Evolutionary conservation across 35 echinoderm and acorn worm genomes (phyloP), one percentile per base, ranked within the genome.

Genomic region (Chiridota heheva): DNA sequence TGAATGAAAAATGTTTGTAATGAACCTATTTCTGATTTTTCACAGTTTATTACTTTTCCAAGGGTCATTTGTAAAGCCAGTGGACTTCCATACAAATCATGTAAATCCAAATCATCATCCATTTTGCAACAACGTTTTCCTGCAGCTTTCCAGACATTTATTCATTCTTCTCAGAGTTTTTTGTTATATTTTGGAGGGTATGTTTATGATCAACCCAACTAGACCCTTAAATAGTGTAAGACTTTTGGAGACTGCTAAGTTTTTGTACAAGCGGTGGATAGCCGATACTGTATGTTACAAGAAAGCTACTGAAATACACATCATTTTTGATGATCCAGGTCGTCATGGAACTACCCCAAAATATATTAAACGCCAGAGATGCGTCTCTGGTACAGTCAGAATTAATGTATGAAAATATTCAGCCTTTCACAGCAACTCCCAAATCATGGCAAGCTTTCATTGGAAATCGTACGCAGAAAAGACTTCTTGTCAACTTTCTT

Each of bases 41-140:
- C 73, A 22, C 82, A 85, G 59, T 60, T 85, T 73, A 58, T 75
- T 8, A 36, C 68, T 10, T 28, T 75, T 63, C 82, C 82, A 18
- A 29, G 82, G 34, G 82, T 70, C 27, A 62, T 85, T 26, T 85
- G 82, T 63, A 38, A 59, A 10, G 57, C 68, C 20, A 70, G 75
- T 45, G 82, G 82, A 42, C 27, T 85, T 16, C 82, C 82, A 28
- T 72, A 75, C 29, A 85, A 74, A 60, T 53, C 49, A 30, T 67
- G 44, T 18, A 82, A 67, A 8, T 60, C 78, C 32, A 29, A 3
- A 33, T 42, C 15, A 36, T 42, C 36, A 2, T 28, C 63, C 34
- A 34, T 73, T 49, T 28, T 73, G 20, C 70, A 73, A 29, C 47
- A 73, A 18, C 20, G 70, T 33, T 35, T 36, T 16, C 44, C 61